Evolutionary conservation across 1,140 invertebrate genomes (phyloP), one percentile per base, ranked within the genome.

Genomic region (Cardiocondyla obscurior): DNA sequence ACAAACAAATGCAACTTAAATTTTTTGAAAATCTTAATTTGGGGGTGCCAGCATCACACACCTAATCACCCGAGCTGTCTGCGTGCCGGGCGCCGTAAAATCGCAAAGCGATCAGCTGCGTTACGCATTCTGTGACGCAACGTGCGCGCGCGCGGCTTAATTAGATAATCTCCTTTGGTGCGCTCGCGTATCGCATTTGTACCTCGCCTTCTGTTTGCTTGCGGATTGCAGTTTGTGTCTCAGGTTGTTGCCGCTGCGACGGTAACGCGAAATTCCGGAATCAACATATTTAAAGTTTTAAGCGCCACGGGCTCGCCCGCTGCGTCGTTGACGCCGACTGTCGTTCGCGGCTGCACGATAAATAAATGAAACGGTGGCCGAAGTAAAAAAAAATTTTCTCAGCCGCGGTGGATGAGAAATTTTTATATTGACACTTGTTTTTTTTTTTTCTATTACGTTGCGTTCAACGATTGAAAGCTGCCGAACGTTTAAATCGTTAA

Each of bases 231-330:
- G 77, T 44, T 86, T 57, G 42, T 67, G 39, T 33, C 74, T 67
- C 39, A 33, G 22, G 14, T 33, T 12, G 84, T 60, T 53, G 12
- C 19, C 53, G 16, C 30, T 8, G 42, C 49, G 51, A 60, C 82
- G 58, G n/a, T 28, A 62, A 76, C 10, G 46, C 36, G 28, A 81
- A 85, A 53, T 85, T 85, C 30, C 12, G 19, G 74, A 70, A 64
- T 82, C 69, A 86, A 86, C 69, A 70, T 86, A 74, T 85, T 86
- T 82, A 36, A 86, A 86, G 79, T 86, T 85, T 85, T 70, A 72
- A 86, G 79, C 28, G 53, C 44, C 44, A 19, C 12, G 62, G 51
- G 51, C 16, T 46, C 42, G 65, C 55, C 39, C 49, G 42, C 28
- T n/a, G 84, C 60, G 30, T 51, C 58, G 14, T 19, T n/a, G n/a